A percentile compares a stretch with the other conserved stretches of the same genome.
These are phyloP conservation scores for Esox niger DNA, from an alignment of 2,113 vertebrate genomes.

Conservation along the genomic window DNA sequence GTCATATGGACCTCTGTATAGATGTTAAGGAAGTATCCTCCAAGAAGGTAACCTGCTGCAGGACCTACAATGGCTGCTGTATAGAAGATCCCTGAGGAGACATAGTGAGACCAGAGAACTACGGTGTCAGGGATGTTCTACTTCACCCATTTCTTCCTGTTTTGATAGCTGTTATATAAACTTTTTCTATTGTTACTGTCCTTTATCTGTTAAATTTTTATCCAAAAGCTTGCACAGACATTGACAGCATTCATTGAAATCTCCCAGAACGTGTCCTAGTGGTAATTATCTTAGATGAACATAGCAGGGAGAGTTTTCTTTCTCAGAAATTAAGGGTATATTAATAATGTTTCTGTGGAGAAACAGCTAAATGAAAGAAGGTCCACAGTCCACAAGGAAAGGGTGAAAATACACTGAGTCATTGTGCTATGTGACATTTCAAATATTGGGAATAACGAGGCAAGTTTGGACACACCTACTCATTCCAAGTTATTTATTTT, in stretches of 20 bases:
- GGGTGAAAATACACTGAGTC: constrained; percentile 1
- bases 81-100: constrained; percentile 86
- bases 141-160: constrained; percentile 41
- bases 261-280: neutral
- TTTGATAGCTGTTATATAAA: neutral
- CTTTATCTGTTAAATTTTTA: constrained; percentile 18
- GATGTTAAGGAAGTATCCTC: constrained; percentile 89
- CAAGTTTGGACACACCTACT: too few relatives aligned
- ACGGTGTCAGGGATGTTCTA: constrained; percentile 42
- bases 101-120: constrained; percentile 26
- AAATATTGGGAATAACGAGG: too few relatives aligned
- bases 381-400: constrained; percentile 14
- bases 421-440: too few relatives aligned
- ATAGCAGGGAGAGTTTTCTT: neutral
- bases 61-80: constrained; percentile 93
- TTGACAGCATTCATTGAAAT: neutral
- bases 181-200: too few relatives aligned
- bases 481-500: too few relatives aligned
- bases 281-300: neutral
- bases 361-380: constrained; percentile 15
- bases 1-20: constrained; percentile 81
- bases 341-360: too few relatives aligned
- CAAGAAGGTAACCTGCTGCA: constrained; percentile 91
- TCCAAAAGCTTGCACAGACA: constrained; percentile 1
- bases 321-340: too few relatives aligned